A percentile compares a stretch with the other conserved stretches of the same genome.
Evolutionary conservation across 2,797 vertebrate species (phyloP).

Genomic region (Falco novaeseelandiae): DNA sequence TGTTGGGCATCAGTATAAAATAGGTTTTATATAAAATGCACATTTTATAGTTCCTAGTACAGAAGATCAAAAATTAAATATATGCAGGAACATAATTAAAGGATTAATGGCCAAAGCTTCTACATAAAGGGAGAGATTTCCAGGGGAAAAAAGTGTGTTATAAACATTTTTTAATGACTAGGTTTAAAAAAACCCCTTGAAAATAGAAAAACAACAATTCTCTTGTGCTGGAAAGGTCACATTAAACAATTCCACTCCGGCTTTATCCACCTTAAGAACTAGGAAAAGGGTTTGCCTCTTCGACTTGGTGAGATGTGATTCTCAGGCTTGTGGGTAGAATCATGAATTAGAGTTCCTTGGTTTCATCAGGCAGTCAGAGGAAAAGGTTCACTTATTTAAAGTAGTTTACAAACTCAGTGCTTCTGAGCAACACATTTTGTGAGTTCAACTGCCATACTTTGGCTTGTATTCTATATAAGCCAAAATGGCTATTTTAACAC

Average conservation of each 20-base stretch:
- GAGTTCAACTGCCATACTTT: not conserved
- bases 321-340: constrained; percentile 36
- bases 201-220: constrained; percentile 68
- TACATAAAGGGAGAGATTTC: constrained; percentile 71
- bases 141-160: constrained; percentile 43
- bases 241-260: constrained; percentile 64
- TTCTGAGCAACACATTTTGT: not conserved
- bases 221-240: constrained; percentile 70
- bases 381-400: constrained; percentile 16
- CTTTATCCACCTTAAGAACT: constrained; percentile 51
- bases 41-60: constrained; percentile 64
- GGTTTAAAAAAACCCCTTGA: constrained; percentile 57
- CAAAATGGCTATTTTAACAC: not conserved
- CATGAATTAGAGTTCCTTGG: constrained; percentile 52
- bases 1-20: constrained; percentile 59
- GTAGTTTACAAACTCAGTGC: not conserved
- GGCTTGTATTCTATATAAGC: not conserved
- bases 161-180: constrained; percentile 70
- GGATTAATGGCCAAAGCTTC: constrained; percentile 72
- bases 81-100: constrained; percentile 73
- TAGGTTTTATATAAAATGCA: constrained; percentile 54
- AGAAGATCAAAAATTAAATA: constrained; percentile 76
- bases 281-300: constrained; percentile 70
- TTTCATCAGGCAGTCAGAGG: constrained; percentile 47
- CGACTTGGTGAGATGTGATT: constrained; percentile 61